Evolutionary conservation across 2,888 invertebrate genomes (phyloP).

Genomic region (Chymomyza fuscimana): DNA sequence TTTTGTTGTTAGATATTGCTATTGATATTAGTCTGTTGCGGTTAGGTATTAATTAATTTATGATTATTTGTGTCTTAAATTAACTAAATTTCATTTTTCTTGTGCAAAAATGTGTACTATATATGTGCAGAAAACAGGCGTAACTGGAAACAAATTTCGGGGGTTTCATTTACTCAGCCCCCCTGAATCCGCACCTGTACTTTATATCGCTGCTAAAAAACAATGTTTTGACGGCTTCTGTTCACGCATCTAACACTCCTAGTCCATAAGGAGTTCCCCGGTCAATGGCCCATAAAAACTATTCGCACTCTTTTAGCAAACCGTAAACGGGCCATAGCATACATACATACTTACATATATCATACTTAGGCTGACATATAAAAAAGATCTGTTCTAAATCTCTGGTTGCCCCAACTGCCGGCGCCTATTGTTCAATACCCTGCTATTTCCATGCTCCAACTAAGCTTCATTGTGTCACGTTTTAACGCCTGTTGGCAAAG

Average conservation of each 20-base stretch:
- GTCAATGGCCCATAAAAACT: conserved; percentile 35
- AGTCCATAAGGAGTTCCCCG: conserved; percentile 9
- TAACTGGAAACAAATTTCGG: no score
- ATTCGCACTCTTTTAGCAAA: conserved; percentile 8
- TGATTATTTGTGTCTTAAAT: not conserved
- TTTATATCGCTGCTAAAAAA: no score
- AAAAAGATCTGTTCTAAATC: conserved; percentile 36
- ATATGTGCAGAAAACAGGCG: no score
- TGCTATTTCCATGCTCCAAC: not conserved
- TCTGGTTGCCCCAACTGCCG: conserved; percentile 29
- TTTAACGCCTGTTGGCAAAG: conserved; percentile 19
- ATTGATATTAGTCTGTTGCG: not conserved
- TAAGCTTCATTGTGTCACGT: conserved; percentile 44
- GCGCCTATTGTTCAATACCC: not conserved
- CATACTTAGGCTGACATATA: conserved; percentile 18
- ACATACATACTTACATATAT: conserved; percentile 8
- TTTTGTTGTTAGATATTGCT: not conserved
- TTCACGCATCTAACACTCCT: not conserved
- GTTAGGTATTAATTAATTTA: not conserved
- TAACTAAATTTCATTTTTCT: no score
- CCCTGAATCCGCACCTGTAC: not conserved
- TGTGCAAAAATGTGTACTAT: not conserved
- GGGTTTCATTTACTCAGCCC: no score
- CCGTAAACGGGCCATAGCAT: not conserved
- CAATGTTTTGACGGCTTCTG: not conserved